phyloP scores from a whole-genome alignment of 2,797 vertebrate genomes.

The Crenichthys baileyi region DNA sequence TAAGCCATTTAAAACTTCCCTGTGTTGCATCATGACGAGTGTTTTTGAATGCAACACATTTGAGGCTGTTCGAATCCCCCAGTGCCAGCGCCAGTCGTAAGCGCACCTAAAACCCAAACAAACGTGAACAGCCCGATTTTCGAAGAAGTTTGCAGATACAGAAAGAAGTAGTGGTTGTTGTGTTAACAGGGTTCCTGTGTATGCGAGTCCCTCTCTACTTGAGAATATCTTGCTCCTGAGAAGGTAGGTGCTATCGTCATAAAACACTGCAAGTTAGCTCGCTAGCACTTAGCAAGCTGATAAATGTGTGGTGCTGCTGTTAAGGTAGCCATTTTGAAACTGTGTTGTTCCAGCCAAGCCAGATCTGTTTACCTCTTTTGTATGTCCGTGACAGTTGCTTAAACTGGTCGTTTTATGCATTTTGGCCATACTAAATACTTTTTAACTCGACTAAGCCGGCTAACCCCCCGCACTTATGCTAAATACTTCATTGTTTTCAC shows the following conservation, averaged over 20 bases:
- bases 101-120: slow-evolving; percentile 78
- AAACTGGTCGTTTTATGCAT: slow-evolving; percentile 11
- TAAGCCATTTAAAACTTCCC: slow-evolving; percentile 15
- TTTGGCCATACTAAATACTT: background rate
- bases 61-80: slow-evolving; percentile 69
- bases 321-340: slow-evolving; percentile 83
- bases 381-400: slow-evolving; percentile 52
- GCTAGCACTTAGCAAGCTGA: slow-evolving; percentile 74
- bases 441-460: slow-evolving; percentile 1
- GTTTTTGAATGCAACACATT: slow-evolving; percentile 60
- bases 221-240: slow-evolving; percentile 13
- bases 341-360: slow-evolving; percentile 77
- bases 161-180: slow-evolving; percentile 17
- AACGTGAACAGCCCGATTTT: slow-evolving; percentile 51
- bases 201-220: slow-evolving; percentile 5
- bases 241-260: slow-evolving; percentile 49
- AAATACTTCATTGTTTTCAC: slow-evolving; percentile 21
- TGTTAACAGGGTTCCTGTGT: slow-evolving; percentile 6
- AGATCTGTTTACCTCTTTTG: slow-evolving; percentile 80
- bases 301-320: slow-evolving; percentile 80
- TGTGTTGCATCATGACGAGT: slow-evolving; percentile 55
- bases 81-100: slow-evolving; percentile 75
- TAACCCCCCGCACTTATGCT: background rate
- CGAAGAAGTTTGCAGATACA: slow-evolving; percentile 22
- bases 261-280: slow-evolving; percentile 73